Conservation (phyloP, 37 sponge, comb jelly and placozoan species). For the Aplysina aerophoba region DNA sequence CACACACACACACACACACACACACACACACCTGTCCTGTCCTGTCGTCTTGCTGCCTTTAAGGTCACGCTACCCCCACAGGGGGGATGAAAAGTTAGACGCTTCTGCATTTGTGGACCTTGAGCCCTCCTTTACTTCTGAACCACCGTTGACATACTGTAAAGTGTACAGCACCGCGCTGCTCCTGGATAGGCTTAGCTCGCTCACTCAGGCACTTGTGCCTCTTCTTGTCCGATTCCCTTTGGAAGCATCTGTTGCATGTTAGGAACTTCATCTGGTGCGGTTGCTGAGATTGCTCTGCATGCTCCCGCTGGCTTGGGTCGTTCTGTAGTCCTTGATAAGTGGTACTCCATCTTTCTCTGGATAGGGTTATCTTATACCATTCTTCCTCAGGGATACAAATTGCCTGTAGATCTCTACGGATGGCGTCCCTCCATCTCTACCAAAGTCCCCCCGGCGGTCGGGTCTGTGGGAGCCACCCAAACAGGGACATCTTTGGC, state of each 20-base stretch:
- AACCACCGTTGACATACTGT: constrained; percentile 4
- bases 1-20: too few species aligned
- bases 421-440: not conserved
- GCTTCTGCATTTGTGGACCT: not conserved
- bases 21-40: not conserved
- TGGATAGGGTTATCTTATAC: not conserved
- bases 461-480: not conserved
- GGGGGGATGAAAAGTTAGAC: not conserved
- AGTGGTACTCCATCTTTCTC: not conserved
- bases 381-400: not conserved
- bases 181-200: not conserved
- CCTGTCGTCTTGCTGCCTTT: not conserved
- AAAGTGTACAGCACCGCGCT: not conserved
- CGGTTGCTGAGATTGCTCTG: not conserved
- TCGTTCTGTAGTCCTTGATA: not conserved
- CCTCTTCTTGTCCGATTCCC: not conserved
- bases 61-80: constrained; percentile 6
- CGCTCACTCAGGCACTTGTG: constrained; percentile 9
- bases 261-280: not conserved
- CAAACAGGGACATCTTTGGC: not conserved
- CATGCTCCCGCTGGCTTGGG: not conserved
- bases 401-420: not conserved
- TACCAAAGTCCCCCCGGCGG: not conserved
- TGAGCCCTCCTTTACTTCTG: not conserved
- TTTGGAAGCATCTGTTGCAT: not conserved